Percentiles rank a stretch among this genome's conserved stretches.
Evolutionary conservation across 2,888 invertebrate species (phyloP).

Genomic region (Candidula unifasciata): DNA sequence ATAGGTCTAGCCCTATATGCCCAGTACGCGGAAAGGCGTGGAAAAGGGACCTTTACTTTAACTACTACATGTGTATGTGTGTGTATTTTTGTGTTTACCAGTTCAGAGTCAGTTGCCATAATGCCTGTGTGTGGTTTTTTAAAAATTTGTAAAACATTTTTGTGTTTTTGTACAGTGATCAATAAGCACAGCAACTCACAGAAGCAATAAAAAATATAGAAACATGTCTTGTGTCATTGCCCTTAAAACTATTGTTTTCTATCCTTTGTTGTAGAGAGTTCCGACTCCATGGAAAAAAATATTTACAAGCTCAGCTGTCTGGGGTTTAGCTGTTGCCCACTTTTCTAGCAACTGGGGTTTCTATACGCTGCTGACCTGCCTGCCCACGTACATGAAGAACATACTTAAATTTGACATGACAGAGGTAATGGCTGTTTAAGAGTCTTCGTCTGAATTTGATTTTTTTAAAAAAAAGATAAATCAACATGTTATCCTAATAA

Average conservation of each 20-base stretch:
- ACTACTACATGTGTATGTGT: no score
- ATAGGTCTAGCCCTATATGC: no score
- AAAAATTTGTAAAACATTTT: no score
- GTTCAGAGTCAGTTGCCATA: no score
- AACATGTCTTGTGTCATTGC: not conserved
- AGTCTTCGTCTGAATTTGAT: no score
- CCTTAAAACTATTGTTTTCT: not conserved
- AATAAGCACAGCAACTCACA: not conserved
- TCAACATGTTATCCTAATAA: no score
- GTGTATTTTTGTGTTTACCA: no score
- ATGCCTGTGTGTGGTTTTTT: no score
- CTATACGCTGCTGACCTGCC: conserved; percentile 79
- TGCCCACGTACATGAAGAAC: conserved; percentile 78
- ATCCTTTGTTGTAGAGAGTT: not conserved
- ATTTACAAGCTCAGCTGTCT: conserved; percentile 69
- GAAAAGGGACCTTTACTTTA: no score
- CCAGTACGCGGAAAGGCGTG: no score
- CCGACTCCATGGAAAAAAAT: conserved; percentile 55
- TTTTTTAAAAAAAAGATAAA: no score
- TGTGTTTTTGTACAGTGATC: no score
- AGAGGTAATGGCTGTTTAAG: conserved; percentile 59
- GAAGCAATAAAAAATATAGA: not conserved
- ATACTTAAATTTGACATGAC: conserved; percentile 76
- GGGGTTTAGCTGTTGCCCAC: conserved; percentile 77
- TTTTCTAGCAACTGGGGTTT: conserved; percentile 79